These are phyloP conservation scores for Clinocottus analis DNA, from an alignment of 2,113 vertebrate species.

Conservation along the genomic window DNA sequence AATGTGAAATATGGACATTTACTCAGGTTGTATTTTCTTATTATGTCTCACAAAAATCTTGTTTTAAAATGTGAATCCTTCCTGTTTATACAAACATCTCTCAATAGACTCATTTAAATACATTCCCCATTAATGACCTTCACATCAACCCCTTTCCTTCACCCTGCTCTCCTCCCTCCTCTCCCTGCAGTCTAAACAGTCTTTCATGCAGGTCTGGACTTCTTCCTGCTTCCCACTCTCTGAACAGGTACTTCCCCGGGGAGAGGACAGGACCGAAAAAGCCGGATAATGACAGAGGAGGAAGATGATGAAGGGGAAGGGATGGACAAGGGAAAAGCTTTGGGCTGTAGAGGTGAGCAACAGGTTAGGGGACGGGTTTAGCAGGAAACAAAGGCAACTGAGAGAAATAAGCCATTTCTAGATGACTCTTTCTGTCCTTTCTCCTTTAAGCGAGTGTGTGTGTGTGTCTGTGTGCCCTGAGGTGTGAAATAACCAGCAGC, in stretches of 20 bases:
- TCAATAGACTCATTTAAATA: slow-evolving; percentile 3
- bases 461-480: slow-evolving; percentile 33
- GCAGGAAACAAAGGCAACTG: background rate
- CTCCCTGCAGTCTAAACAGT: slow-evolving; percentile 49
- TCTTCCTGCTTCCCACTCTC: slow-evolving; percentile 29
- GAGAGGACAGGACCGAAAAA: slow-evolving; percentile 30
- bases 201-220: slow-evolving; percentile 52
- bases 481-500: slow-evolving; percentile 49
- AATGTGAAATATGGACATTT: background rate
- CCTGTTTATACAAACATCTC: background rate
- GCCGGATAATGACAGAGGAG: slow-evolving; percentile 43
- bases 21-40: background rate
- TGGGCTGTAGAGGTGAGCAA: slow-evolving; percentile 44
- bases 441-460: background rate
- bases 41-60: background rate
- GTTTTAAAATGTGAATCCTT: background rate
- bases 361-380: background rate
- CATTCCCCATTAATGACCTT: slow-evolving; percentile 9
- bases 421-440: background rate
- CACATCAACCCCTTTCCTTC: slow-evolving; percentile 20
- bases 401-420: background rate
- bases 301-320: slow-evolving; percentile 19
- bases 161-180: slow-evolving; percentile 40
- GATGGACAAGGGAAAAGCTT: slow-evolving; percentile 39
- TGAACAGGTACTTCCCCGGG: slow-evolving; percentile 51